phyloP scores from a whole-genome alignment of 1,140 invertebrate species.

The Phymastichus coffea region DNA sequence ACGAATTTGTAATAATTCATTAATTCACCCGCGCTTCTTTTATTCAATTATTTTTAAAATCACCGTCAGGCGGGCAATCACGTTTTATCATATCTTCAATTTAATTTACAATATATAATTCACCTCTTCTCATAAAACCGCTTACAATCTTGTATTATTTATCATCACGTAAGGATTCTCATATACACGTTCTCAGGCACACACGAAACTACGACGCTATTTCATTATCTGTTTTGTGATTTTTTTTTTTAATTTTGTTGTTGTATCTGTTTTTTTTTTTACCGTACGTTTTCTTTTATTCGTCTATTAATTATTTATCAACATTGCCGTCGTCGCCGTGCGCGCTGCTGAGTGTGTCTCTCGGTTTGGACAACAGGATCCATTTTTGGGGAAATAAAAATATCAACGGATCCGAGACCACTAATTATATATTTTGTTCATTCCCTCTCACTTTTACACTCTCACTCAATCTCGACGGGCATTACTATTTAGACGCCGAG shows the following conservation, averaged over 20 bases:
- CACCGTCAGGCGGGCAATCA: neutral
- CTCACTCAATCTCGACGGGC: neutral
- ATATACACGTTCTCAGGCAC: slow-evolving; percentile 4
- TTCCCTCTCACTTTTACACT: no score
- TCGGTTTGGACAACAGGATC: neutral
- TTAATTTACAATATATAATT: slow-evolving; percentile 27
- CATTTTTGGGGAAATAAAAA: slow-evolving; percentile 10
- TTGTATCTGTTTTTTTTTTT: slow-evolving; percentile 4
- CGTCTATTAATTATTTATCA: slow-evolving; percentile 3
- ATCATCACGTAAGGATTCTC: slow-evolving; percentile 1
- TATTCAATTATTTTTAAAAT: neutral
- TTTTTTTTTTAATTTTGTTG: slow-evolving; percentile 2
- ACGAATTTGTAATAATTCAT: slow-evolving; percentile 7
- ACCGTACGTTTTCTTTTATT: neutral
- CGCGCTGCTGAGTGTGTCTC: neutral
- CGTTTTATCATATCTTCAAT: slow-evolving; percentile 15
- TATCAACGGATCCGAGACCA: neutral
- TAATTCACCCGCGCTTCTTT: slow-evolving; percentile 18
- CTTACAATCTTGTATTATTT: slow-evolving; percentile 13
- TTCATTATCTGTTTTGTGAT: neutral
- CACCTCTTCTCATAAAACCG: slow-evolving; percentile 15
- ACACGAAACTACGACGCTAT: slow-evolving; percentile 4
- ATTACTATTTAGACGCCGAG: slow-evolving; percentile 5
- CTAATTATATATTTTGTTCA: no score
- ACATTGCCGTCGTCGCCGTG: neutral